Base-by-base conservation (phyloP, 2,113 vertebrate genomes). In the Oenanthe melanoleuca region DNA sequence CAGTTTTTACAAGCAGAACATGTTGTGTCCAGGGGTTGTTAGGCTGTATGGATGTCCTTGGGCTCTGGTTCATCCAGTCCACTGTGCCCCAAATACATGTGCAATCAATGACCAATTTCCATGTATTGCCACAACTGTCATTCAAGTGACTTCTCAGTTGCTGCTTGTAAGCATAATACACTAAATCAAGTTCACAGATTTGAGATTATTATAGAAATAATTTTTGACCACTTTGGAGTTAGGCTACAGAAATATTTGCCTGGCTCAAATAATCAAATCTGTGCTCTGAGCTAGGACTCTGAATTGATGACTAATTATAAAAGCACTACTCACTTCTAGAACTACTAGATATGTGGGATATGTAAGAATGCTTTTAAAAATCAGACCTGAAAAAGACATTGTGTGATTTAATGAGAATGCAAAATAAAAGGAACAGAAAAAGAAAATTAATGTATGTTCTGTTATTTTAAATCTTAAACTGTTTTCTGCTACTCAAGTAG, bases 291-390 rank as follows among this genome's bases (percentile, higher is more conserved):
- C 7, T 6, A 50, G 26, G 28, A 33, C 47, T 87, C 50, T 86
- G 45, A 56, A 47, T 63, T 53, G 42, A 25, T 80, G 88, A 24
- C 15, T 33, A 23, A 44, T 47, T 42, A 24, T 6, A 67, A 26
- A 66, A 67, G 37, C 33, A 40, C 11, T 0, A 0, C 31, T 71
- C 12, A 11, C n/a, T 69, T 85, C n/a, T 72, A 59, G 45, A 40
- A 49, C 29, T 69, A 37, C 17, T n/a, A 49, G 25, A 31, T n/a
- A 14, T 5, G 8, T 34, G 69, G 18, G 6, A 64, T 34, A 52
- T 34, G 38, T 65, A 67, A 71, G 53, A 89, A 75, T 34, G 38
- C 14, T 15, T 49, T 81, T 92, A 34, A 57, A 79, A 85, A 40
- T 52, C 23, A 31, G 26, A 14, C 29, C 40, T 86, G 11, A 31